Base-by-base conservation (phyloP, 1,140 invertebrate genomes). In the Caerostris darwini region DNA sequence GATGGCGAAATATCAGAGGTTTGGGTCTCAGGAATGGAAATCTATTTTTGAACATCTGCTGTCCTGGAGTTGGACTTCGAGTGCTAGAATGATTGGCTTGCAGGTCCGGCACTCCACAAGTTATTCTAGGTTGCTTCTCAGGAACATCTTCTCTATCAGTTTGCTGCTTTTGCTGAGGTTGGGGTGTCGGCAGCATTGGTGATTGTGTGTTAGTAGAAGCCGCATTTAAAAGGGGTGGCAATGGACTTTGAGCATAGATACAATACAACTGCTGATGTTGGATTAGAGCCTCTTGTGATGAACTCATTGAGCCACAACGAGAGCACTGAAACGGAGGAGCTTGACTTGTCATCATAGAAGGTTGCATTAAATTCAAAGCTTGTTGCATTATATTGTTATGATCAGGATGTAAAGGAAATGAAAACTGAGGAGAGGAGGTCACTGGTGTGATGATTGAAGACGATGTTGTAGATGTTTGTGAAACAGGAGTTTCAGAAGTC, bases 221-320 rank as follows among this genome's bases (percentile, higher is more conserved):
- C 6, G 81, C 77, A 85, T 89, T 82, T n/a, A 87, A 50, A 64
- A 90, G 34, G 10, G 61, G 59, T 10, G 96, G 96, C 95, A 97
- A 96, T 14, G 97, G 97, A 8, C 58, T 10, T 57, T 95, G 97
- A 19, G 90, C 82, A 95, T 98, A 98, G 95, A 98, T 97, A 95
- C 98, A 98, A 96, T 97, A 98, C 54, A 98, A 96, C 96, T 98
- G 97, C 95, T 98, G 98, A 96, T 99, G 98, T 95, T 98, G 97
- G 87, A 97, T 96, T 95, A 98, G 96, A 96, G 98, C 97, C 95
- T 99, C 98, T 95, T 97, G 97, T 95, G 97, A 98, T n/a, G 97
- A 96, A 95, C 98, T 98, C 92, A 98, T 96, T 82, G 97, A 97
- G 95, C 97, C 97, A 96, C 98, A 98, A 92, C 98, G 97, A 61